These are phyloP conservation scores for Paramuricea clavata DNA, from an alignment of 92 coral and sea anemone species.

Conservation along the genomic window DNA sequence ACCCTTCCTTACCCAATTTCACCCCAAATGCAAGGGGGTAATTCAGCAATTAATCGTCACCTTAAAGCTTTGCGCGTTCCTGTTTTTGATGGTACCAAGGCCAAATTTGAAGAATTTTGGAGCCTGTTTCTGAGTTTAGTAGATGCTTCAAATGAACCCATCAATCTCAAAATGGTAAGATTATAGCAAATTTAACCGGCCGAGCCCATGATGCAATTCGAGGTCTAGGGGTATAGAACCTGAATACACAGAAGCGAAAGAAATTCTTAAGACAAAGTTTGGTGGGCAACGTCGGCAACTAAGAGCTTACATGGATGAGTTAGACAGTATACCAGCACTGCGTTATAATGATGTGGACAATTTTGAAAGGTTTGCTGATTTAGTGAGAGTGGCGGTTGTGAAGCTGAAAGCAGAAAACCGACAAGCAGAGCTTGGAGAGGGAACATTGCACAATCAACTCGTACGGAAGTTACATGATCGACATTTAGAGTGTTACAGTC, in stretches of 20 bases:
- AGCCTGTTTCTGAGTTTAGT: conserved; percentile 67
- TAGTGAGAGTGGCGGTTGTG: conserved; percentile 70
- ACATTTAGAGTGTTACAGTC: conserved; percentile 60
- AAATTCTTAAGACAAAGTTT: too few species aligned
- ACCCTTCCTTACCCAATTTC: not conserved
- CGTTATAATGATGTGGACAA: conserved; percentile 37
- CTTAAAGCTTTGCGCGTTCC: conserved; percentile 61
- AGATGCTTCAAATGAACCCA: conserved; percentile 56
- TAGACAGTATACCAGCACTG: conserved; percentile 51
- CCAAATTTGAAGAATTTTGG: conserved; percentile 74
- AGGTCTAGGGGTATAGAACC: conserved; percentile 62
- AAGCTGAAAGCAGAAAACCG: conserved; percentile 73
- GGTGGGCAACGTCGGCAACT: too few species aligned
- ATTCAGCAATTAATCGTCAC: conserved; percentile 13
- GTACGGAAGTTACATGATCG: conserved; percentile 53
- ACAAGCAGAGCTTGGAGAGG: conserved; percentile 65
- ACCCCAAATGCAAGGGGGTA: not conserved
- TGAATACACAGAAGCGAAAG: conserved; percentile 70
- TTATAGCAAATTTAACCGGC: conserved; percentile 64
- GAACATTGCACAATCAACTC: conserved; percentile 67
- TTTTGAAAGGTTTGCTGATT: conserved; percentile 72
- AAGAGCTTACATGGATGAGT: too few species aligned
- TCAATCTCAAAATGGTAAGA: conserved; percentile 71
- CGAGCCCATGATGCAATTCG: conserved; percentile 61
- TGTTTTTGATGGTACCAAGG: conserved; percentile 54